These are phyloP conservation scores for Noctua pronuba DNA, from an alignment of 2,888 invertebrate species.

Conservation along the genomic window DNA sequence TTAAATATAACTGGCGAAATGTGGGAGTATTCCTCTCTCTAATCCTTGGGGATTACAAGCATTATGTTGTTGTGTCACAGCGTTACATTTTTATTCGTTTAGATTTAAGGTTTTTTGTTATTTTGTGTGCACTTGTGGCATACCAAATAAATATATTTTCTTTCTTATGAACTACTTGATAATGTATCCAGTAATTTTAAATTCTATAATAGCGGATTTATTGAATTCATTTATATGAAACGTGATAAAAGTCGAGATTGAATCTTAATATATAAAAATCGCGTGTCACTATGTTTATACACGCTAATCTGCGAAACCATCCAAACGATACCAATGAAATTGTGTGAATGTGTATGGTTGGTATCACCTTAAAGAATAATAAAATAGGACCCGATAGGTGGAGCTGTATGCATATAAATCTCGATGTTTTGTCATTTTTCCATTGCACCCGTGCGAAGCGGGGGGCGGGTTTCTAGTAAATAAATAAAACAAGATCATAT, in stretches of 20 bases:
- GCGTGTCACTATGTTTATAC: too few relatives aligned
- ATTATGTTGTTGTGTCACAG: too few relatives aligned
- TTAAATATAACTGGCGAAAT: neutral
- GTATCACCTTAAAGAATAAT: neutral
- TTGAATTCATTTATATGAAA: too few relatives aligned
- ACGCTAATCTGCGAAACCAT: neutral
- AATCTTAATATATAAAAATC: too few relatives aligned
- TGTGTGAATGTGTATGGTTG: neutral
- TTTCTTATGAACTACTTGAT: too few relatives aligned
- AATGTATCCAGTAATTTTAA: too few relatives aligned
- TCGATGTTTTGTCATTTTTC: neutral
- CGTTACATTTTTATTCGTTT: too few relatives aligned
- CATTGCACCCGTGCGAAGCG: neutral
- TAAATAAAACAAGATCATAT: slow-evolving; percentile 64
- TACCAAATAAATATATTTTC: too few relatives aligned
- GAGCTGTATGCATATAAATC: neutral
- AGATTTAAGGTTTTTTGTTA: too few relatives aligned
- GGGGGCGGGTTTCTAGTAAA: neutral
- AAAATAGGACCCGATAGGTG: neutral
- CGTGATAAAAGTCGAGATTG: too few relatives aligned
- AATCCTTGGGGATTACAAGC: neutral
- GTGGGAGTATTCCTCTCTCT: neutral
- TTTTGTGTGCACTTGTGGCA: too few relatives aligned
- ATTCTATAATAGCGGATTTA: too few relatives aligned
- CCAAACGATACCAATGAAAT: neutral